Base-by-base conservation (phyloP, 2,888 invertebrate species). In the Lamellibrachia satsuma region DNA sequence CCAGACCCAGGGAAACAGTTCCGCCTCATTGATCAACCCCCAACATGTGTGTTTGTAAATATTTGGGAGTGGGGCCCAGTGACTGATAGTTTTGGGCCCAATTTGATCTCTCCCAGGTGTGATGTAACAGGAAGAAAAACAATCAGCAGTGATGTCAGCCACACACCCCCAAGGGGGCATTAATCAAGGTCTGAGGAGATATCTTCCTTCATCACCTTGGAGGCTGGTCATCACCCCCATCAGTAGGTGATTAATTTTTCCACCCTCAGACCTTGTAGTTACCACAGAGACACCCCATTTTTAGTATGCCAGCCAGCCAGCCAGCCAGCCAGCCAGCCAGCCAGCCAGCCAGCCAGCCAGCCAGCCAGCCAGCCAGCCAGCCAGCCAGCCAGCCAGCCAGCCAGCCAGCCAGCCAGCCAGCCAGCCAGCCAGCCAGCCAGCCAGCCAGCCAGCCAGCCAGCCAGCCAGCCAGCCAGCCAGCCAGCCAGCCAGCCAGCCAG, bases 21-120 rank as follows among this genome's bases (percentile, higher is more conserved):
- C 75, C 75, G 75, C 75, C 75, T 75, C 75, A 75, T 75, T 75
- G 75, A 75, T 75, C 75, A 75, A 15, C 11, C 6, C 15, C 75
- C 75, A 75, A 75, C 57, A 57, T 15, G 75, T 75, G 75, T 75
- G 75, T 75, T 75, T 75, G 75, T 75, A 75, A 75, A 75, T 75
- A 75, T 75, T 75, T 75, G 75, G 11, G 75, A 15, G 75, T 22
- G 15, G 75, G 75, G 75, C 22, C 15, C 4, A 22, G 75, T 75
- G 75, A 75, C 22, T 15, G 75, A 75, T 75, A 75, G 75, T 75
- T 15, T 75, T 15, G 75, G 75, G 75, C 15, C 15, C 22, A 22
- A 15, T 75, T 22, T 11, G 15, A 75, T 11, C 15, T 6, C 75
- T 75, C 22, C 75, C 22, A 22, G 75, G 15, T 75, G 75, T 22